Percentiles rank a stretch among this genome's conserved stretches.
These are phyloP conservation scores for Furcula furcula DNA, from an alignment of 2,888 invertebrate species.

Conservation along the genomic window DNA sequence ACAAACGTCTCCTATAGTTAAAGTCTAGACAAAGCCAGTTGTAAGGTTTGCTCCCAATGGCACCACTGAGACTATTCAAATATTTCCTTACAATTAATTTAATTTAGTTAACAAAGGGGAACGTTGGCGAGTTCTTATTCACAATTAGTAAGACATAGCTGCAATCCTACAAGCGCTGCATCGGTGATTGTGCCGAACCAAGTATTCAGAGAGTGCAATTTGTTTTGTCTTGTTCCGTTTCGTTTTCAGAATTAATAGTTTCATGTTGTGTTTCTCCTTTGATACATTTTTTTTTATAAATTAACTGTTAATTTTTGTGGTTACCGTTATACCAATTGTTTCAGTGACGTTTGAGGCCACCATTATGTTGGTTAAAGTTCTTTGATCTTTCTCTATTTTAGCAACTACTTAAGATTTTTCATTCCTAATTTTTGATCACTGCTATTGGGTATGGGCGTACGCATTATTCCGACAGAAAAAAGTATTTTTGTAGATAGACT, in stretches of 20 bases:
- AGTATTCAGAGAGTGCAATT: constrained; percentile 39
- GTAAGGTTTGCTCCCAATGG: constrained; percentile 64
- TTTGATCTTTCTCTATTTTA: too few species aligned
- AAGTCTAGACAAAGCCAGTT: constrained; percentile 66
- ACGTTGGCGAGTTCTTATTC: constrained; percentile 50
- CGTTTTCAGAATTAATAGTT: constrained; percentile 17
- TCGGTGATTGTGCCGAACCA: constrained; percentile 27
- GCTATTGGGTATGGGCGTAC: too few species aligned
- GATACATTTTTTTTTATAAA: too few species aligned
- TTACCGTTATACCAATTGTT: too few species aligned
- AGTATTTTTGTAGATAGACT: too few species aligned
- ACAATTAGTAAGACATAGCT: constrained; percentile 68
- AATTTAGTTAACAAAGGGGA: constrained; percentile 72
- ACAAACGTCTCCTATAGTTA: constrained; percentile 53
- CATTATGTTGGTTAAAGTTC: too few species aligned
- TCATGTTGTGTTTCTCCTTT: constrained; percentile 8
- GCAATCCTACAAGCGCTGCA: constrained; percentile 49
- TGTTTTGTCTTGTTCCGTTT: constrained; percentile 20
- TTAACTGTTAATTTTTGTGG: too few species aligned
- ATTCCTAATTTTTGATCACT: too few species aligned
- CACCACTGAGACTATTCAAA: constrained; percentile 64
- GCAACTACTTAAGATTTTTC: too few species aligned
- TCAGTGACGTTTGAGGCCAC: too few species aligned
- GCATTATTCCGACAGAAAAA: too few species aligned
- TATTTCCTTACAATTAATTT: constrained; percentile 76